Evolutionary conservation across 2,113 vertebrate species (phyloP), one percentile per base, ranked within the genome.

Genomic region (Jaculus jaculus): DNA sequence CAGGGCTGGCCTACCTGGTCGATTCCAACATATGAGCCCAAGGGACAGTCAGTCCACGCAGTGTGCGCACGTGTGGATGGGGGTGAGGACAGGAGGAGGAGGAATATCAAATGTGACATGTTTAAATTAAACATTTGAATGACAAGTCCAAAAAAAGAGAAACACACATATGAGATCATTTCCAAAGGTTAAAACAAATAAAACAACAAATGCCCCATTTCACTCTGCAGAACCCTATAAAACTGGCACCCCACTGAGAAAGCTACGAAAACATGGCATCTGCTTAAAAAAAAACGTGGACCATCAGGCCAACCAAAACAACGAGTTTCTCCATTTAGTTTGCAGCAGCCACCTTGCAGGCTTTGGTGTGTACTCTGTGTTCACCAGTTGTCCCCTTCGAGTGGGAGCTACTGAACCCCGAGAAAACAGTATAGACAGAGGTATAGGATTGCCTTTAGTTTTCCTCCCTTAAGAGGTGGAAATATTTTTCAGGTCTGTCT

Each of bases 281-380:
- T 98, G 98, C 97, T 97, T 93, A 97, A 96, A 90, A 85, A 68
- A 97, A 97, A 97, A 96, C 63, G 96, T 96, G 96, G 95, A 97
- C 97, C 92, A 96, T 97, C 97, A 97, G 98, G 96, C 95, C 95
- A 97, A 97, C 96, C 98, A 98, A 98, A 98, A 98, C 97, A 98
- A 98, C 89, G 80, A 97, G 98, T 98, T 98, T 98, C 98, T 98
- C 98, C 98, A 98, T 98, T 98, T 92, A 97, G 94, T 86, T 87
- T 95, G 92, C 61, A 92, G 58, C 86, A 94, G 92, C 87, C 92
- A 97, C 88, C 91, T 68, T 95, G 91, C 90, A 96, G 78, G n/a
- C 68, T 68, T 63, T 89, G 68, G 73, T 63, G 90, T 95, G 81
- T 34, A 32, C 7, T 63, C 3, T 26, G 63, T 10, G 7, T 30